These are phyloP conservation scores for Odontophorus gujanensis DNA, from an alignment of 2,113 vertebrate species.

Conservation along the genomic window DNA sequence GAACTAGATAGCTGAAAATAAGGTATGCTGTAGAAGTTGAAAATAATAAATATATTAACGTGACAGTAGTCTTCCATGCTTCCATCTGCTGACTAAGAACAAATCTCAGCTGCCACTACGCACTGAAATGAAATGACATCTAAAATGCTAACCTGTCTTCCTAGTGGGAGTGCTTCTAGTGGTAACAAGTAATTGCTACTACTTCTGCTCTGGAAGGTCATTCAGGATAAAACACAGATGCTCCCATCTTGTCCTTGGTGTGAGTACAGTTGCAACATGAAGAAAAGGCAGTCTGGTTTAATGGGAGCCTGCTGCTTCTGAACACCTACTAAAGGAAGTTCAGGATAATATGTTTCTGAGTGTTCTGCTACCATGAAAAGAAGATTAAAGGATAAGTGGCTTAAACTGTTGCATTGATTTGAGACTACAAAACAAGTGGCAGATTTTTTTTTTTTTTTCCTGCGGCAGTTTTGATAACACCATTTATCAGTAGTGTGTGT, in stretches of 20 bases:
- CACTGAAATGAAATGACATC: neutral
- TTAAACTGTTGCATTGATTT: slow-evolving; percentile 18
- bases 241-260: slow-evolving; percentile 17
- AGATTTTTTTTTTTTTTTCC: neutral
- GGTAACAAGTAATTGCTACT: slow-evolving; percentile 9
- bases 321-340: neutral
- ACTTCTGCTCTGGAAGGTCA: slow-evolving; percentile 30
- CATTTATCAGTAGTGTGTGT: neutral
- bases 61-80: neutral
- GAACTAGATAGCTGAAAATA: neutral
- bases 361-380: slow-evolving; percentile 41
- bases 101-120: neutral
- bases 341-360: neutral
- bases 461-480: neutral
- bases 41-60: neutral
- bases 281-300: slow-evolving; percentile 9
- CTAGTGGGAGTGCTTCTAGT: neutral
- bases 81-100: neutral
- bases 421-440: slow-evolving; percentile 34
- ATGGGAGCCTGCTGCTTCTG: slow-evolving; percentile 39
- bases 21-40: neutral
- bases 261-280: neutral
- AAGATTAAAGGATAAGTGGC: slow-evolving; percentile 69
- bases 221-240: neutral
- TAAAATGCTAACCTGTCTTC: neutral